Base-by-base conservation (phyloP, 2,888 invertebrate genomes). In the Abrostola tripartita region DNA sequence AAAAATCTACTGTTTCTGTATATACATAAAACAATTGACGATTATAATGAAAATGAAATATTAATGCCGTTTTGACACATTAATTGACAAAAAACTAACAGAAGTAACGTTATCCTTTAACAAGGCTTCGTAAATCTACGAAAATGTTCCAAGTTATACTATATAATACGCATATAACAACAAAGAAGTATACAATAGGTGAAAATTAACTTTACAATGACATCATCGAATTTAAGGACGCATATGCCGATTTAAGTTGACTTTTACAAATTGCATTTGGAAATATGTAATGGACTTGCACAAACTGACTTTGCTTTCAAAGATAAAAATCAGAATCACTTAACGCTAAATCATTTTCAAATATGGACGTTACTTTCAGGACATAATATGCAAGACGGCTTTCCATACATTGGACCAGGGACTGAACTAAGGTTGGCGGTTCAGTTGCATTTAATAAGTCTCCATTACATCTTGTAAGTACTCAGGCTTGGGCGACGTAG, bases 291-390 rank as follows among this genome's bases (percentile, higher is more conserved):
- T 87, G 85, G 86, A 85, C 85, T 84, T 80, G 85, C 85, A 87
- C 78, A 83, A 85, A 85, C 83, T 76, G 78, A 83, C 72, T 80
- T 82, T 71, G 77, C 81, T 81, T 81, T 78, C 71, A 79, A 86
- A 83, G 82, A 86, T 84, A 82, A 83, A 89, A 91, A 88, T 85
- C 84, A 90, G 88, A 87, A 87, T 88, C 83, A 91, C 93, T 91
- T 93, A 93, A 92, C 76, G 89, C 93, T 93, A 92, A 93, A 92
- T 90, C 88, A 92, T 92, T 91, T 88, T 90, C 87, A 89, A 91
- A 92, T 92, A 93, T 94, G 94, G 94, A 94, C 94, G 94, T 93
- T 91, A 92, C 76, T 89, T 85, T 90, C 79, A 93, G 94, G 94
- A 93, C 94, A 92, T 90, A 87, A 88, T 90, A 93, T 84, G 88